These are phyloP conservation scores for Caenorhabditis drosophilae DNA, from an alignment of 2,888 invertebrate species.

Conservation along the genomic window DNA sequence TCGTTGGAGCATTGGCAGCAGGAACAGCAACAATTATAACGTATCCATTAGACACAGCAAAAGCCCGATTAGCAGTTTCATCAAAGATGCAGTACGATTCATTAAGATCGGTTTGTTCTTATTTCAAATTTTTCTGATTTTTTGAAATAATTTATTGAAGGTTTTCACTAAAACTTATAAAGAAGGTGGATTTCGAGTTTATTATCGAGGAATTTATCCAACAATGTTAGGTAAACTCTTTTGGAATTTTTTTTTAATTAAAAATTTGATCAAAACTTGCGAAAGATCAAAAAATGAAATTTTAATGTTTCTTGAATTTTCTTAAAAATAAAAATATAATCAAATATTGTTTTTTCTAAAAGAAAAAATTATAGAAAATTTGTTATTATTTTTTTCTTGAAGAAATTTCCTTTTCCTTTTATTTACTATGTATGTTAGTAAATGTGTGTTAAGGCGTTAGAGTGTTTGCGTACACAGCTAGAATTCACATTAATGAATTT, in stretches of 20 bases:
- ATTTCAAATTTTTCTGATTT: neutral
- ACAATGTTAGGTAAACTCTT: conserved; percentile 36
- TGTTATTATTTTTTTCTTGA: no score
- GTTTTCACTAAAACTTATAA: conserved; percentile 64
- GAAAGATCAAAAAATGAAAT: no score
- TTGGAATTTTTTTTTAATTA: neutral
- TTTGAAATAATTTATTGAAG: conserved; percentile 10
- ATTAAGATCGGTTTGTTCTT: conserved; percentile 15
- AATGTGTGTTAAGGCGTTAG: no score
- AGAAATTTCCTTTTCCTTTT: no score
- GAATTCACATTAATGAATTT: neutral
- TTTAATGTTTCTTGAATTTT: no score
- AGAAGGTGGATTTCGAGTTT: conserved; percentile 53
- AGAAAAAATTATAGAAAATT: no score
- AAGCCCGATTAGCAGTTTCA: conserved; percentile 73
- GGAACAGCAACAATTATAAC: conserved; percentile 91
- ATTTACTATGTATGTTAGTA: no score
- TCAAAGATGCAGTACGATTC: conserved; percentile 42
- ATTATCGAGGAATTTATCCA: conserved; percentile 61
- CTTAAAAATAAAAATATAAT: neutral
- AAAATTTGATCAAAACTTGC: no score
- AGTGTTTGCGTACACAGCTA: no score
- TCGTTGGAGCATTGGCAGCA: conserved; percentile 93
- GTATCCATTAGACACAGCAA: conserved; percentile 93
- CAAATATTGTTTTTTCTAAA: no score